Conservation (phyloP, 23 tunicate genomes). For the Styela plicata region DNA sequence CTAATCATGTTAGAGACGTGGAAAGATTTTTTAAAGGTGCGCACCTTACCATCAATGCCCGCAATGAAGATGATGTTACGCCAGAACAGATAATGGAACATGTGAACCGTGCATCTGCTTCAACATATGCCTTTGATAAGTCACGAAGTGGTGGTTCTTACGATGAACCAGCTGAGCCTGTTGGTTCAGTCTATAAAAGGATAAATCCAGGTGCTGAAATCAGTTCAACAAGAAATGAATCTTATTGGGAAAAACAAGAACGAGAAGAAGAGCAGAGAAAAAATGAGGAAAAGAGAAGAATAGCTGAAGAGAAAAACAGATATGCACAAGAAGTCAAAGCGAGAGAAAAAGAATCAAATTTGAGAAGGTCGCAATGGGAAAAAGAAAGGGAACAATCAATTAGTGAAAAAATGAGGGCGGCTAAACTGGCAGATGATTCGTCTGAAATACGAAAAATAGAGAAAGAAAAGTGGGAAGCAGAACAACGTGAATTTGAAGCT, state of each 20-base stretch:
- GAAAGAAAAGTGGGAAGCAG: conserved; percentile 51
- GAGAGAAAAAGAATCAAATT: conserved; percentile 63
- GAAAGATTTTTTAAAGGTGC: conserved; percentile 83
- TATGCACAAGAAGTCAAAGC: conserved; percentile 44
- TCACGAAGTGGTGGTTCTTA: conserved; percentile 37
- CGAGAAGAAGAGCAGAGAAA: conserved; percentile 65
- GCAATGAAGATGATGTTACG: conserved; percentile 87
- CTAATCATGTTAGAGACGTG: conserved; percentile 86
- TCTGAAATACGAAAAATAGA: conserved; percentile 33
- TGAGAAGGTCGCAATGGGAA: conserved; percentile 48
- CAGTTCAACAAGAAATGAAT: conserved; percentile 44
- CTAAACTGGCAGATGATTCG: conserved; percentile 58
- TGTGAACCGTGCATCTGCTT: conserved; percentile 52
- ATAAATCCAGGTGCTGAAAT: conserved; percentile 78
- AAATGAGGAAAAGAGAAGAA: conserved; percentile 44
- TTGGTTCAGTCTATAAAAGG: conserved; percentile 87
- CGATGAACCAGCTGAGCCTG: conserved; percentile 41
- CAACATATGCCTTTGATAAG: conserved; percentile 65
- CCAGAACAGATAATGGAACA: conserved; percentile 86
- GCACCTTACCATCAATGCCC: conserved; percentile 68
- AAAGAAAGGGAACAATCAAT: conserved; percentile 60
- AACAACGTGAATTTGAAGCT: conserved; percentile 54
- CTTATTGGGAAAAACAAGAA: conserved; percentile 72
- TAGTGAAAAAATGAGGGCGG: conserved; percentile 62
- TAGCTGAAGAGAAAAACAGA: conserved; percentile 27